Conservation (phyloP, 2,113 vertebrate species). For the Ciconia maguari region DNA sequence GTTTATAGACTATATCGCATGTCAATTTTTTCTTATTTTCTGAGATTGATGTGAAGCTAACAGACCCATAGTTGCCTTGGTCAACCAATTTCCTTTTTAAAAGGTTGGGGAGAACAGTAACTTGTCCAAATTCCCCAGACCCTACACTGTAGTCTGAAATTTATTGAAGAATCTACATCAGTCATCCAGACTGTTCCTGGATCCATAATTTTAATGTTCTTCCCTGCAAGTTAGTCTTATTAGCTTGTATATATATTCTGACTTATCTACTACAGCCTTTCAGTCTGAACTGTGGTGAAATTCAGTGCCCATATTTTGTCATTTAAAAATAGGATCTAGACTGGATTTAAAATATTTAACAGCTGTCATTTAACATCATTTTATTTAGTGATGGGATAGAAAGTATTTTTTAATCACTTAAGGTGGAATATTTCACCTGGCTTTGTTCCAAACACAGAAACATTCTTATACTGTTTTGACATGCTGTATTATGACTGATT, state of each 20-base stretch:
- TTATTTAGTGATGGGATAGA: neutral
- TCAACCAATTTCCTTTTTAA: neutral
- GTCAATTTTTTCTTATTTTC: neutral
- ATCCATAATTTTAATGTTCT: neutral
- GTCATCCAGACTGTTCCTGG: neutral
- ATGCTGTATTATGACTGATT: neutral
- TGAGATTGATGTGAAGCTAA: neutral
- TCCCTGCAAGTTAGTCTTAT: neutral
- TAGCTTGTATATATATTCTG: neutral
- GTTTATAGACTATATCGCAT: neutral
- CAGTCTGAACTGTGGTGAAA: neutral
- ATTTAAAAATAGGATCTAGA: neutral
- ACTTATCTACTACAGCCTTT: neutral
- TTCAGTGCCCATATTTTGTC: neutral
- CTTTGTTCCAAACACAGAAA: neutral
- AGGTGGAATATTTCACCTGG: neutral
- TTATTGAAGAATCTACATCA: neutral
- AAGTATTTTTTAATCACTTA: neutral
- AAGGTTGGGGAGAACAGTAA: neutral
- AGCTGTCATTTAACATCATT: neutral
- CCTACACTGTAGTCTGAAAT: neutral
- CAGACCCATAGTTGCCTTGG: neutral
- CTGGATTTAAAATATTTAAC: neutral
- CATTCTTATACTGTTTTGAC: neutral
- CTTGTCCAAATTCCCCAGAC: neutral